These are phyloP conservation scores for Nymphalis c-album DNA, from an alignment of 2,888 invertebrate genomes.

Conservation along the genomic window DNA sequence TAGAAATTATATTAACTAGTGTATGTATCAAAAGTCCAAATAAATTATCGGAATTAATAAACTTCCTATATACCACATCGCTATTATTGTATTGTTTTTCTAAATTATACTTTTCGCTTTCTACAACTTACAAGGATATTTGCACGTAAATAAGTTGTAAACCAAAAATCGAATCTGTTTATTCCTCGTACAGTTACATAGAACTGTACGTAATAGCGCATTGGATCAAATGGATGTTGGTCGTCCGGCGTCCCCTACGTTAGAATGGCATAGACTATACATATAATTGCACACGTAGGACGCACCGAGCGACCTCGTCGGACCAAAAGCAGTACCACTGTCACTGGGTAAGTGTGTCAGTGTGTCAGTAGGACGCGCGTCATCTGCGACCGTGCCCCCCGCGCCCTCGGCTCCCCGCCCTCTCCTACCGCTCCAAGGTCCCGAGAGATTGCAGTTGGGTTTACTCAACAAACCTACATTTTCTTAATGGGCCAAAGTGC, in stretches of 20 bases:
- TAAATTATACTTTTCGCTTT: too few relatives aligned
- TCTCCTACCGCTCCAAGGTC: slow-evolving; percentile 69
- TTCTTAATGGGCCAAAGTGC: slow-evolving; percentile 49
- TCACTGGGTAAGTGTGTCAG: slow-evolving; percentile 81
- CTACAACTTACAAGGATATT: background rate
- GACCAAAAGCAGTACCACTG: slow-evolving; percentile 81
- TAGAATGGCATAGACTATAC: slow-evolving; percentile 36
- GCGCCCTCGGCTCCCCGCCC: slow-evolving; percentile 49
- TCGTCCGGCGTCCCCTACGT: slow-evolving; percentile 18
- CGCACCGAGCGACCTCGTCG: slow-evolving; percentile 75
- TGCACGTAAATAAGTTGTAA: background rate
- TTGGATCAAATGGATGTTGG: slow-evolving; percentile 19
- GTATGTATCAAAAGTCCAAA: too few relatives aligned
- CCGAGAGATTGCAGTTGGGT: slow-evolving; percentile 68
- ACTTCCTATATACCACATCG: too few relatives aligned
- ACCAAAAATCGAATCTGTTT: background rate
- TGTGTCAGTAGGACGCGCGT: slow-evolving; percentile 80
- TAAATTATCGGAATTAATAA: too few relatives aligned
- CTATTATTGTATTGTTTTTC: too few relatives aligned
- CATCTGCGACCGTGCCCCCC: slow-evolving; percentile 72
- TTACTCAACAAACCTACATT: slow-evolving; percentile 56
- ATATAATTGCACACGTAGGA: slow-evolving; percentile 64
- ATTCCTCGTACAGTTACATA: background rate
- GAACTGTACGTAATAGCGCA: background rate
- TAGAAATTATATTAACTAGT: too few relatives aligned